A percentile compares a stretch with the other conserved stretches of the same genome.
Evolutionary conservation across 2,797 vertebrate species (phyloP).

Genomic region (Setipinna tenuifilis): DNA sequence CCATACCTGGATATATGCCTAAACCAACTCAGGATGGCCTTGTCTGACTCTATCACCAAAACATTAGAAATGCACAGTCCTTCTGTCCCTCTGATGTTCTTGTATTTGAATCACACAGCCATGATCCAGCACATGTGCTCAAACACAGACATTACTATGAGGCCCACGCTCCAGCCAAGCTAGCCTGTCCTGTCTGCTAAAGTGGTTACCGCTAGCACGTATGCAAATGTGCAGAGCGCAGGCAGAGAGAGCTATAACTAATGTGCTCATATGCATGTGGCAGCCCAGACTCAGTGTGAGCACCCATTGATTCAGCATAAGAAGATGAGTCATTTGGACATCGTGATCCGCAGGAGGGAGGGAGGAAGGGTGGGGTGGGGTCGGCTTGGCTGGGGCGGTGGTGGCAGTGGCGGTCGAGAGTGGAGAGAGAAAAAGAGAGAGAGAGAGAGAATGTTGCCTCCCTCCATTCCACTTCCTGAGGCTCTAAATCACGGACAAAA

Average conservation of each 20-base stretch:
- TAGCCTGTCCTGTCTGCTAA: background rate
- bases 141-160: background rate
- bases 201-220: conserved; percentile 1
- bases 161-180: background rate
- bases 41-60: no score
- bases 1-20: no score
- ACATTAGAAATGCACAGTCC: no score
- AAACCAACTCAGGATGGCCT: no score
- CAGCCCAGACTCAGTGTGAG: background rate
- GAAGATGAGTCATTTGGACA: conserved; percentile 28
- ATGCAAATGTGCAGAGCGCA: background rate
- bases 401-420: no score
- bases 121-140: background rate
- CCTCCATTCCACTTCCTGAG: background rate
- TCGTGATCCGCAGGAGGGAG: background rate
- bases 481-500: background rate
- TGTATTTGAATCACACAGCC: background rate
- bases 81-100: no score
- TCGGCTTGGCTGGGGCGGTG: no score
- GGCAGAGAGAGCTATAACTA: background rate
- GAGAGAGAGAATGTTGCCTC: background rate
- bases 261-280: conserved; percentile 11
- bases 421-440: background rate
- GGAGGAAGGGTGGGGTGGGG: no score
- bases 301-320: conserved; percentile 26